A percentile compares a stretch with the other conserved stretches of the same genome.
Conservation (phyloP, 2,113 vertebrate species). For the Dolichotis patagonum region DNA sequence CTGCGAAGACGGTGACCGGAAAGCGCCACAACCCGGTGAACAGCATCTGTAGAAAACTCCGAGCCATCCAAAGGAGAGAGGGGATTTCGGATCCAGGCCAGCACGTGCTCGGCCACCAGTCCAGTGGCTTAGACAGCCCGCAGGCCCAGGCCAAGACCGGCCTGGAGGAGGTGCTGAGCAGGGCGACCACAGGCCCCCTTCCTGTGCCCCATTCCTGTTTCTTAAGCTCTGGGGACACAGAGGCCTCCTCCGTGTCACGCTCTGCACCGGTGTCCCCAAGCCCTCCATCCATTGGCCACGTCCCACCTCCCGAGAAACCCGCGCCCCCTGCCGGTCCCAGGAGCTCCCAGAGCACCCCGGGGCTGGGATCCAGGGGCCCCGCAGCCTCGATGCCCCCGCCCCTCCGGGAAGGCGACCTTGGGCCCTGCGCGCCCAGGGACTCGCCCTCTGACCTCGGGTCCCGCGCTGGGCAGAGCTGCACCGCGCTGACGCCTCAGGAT, state of each 20-base stretch:
- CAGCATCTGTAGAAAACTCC: constrained; percentile 94
- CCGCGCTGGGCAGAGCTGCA: constrained; percentile 66
- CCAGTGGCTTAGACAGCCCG: constrained; percentile 89
- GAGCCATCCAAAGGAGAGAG: constrained; percentile 91
- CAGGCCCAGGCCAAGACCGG: constrained; percentile 86
- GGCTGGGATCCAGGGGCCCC: not conserved
- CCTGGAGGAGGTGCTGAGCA: constrained; percentile 90
- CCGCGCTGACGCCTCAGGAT: constrained; percentile 75
- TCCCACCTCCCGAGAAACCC: constrained; percentile 23
- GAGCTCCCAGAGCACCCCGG: constrained; percentile 74
- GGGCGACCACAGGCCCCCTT: constrained; percentile 55
- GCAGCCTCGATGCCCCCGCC: constrained; percentile 80
- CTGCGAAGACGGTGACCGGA: constrained; percentile 32
- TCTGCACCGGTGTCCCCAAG: constrained; percentile 59
- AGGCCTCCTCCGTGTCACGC: not conserved
- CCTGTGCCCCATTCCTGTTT: not conserved
- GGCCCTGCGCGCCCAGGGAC: not conserved
- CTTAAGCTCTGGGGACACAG: not conserved
- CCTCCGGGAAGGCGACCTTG: not conserved
- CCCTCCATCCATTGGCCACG: not conserved
- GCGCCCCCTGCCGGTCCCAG: constrained; percentile 72
- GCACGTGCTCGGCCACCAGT: constrained; percentile 91
- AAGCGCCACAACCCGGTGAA: constrained; percentile 93
- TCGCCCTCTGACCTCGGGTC: constrained; percentile 84
- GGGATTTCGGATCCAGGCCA: constrained; percentile 85